Evolutionary conservation across 2,113 vertebrate genomes (phyloP).

Genomic region (Chaetops frenatus): DNA sequence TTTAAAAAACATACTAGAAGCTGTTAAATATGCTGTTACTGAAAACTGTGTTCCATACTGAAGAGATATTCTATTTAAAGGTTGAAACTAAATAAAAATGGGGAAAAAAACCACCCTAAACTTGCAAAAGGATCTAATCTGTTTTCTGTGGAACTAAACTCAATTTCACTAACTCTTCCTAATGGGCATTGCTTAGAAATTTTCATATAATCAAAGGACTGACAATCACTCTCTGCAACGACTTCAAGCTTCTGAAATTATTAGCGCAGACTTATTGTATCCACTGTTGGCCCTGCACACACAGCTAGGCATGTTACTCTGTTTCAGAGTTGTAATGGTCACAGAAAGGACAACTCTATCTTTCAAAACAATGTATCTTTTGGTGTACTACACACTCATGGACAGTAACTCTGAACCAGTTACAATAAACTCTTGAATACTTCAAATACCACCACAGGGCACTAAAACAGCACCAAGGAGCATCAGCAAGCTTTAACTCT

Average conservation of each 20-base stretch:
- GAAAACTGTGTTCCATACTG: neutral
- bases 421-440: neutral
- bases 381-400: accelerated
- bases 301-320: neutral
- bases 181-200: neutral
- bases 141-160: neutral
- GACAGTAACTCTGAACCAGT: neutral
- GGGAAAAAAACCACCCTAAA: accelerated
- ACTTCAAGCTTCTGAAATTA: neutral
- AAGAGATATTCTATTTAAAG: neutral
- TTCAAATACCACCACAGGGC: neutral
- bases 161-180: neutral
- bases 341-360: neutral
- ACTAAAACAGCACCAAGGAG: neutral
- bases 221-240: neutral
- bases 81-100: neutral
- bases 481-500: neutral
- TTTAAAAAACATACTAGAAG: neutral
- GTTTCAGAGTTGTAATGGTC: neutral
- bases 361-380: too few relatives aligned
- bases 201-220: neutral
- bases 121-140: neutral
- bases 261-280: neutral
- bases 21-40: neutral
- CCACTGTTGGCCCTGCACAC: neutral